Conservation (phyloP, 2,113 vertebrate genomes). For the Enhydra lutris region DNA sequence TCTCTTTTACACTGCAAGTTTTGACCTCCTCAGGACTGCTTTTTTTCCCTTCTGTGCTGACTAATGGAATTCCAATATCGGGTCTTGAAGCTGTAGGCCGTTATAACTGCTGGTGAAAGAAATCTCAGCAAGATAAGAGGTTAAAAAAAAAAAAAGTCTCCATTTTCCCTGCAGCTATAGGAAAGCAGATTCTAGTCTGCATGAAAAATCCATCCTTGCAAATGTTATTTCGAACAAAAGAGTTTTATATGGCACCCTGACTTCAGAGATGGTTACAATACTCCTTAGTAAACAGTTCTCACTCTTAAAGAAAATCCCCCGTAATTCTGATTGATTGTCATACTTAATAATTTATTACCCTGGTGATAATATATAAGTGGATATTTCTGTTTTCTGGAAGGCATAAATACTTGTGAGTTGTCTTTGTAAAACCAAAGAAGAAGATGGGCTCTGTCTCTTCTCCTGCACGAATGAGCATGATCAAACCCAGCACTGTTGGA, state of each 20-base stretch:
- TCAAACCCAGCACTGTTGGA: fast-evolving
- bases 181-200: background rate
- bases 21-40: background rate
- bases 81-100: background rate
- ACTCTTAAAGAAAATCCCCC: background rate
- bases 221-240: background rate
- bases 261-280: background rate
- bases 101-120: background rate
- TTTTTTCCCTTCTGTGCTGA: background rate
- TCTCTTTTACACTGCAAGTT: background rate
- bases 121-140: slow-evolving; percentile 39
- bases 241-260: background rate
- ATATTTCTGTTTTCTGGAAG: background rate
- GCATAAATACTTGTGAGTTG: background rate
- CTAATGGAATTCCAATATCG: slow-evolving; percentile 4
- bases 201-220: background rate
- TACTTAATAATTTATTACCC: background rate
- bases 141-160: background rate
- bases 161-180: background rate
- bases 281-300: background rate
- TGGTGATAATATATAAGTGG: background rate
- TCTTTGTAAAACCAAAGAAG: background rate
- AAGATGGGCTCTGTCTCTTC: background rate
- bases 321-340: background rate
- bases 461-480: background rate